phyloP scores from a whole-genome alignment of 2,888 invertebrate genomes.

The Byasa hedistus region DNA sequence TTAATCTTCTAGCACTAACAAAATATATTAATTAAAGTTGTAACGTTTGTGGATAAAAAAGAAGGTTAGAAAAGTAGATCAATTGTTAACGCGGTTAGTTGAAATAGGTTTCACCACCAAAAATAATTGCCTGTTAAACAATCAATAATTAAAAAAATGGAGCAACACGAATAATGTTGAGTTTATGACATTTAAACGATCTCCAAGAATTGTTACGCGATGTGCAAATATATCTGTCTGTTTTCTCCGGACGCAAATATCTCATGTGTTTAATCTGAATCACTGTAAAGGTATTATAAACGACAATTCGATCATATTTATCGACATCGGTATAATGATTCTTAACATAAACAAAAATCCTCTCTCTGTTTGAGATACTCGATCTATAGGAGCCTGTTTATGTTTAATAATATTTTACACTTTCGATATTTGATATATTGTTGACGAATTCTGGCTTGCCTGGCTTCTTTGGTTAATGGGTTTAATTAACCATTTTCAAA shows the following conservation, averaged over 20 bases:
- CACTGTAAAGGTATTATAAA: background rate
- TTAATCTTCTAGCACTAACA: no score
- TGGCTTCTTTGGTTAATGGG: background rate
- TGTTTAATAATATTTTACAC: background rate
- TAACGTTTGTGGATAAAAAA: no score
- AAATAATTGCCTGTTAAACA: no score
- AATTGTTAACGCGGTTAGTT: no score
- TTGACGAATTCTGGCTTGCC: background rate
- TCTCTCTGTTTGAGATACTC: background rate
- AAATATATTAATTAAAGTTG: no score
- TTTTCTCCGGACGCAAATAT: background rate
- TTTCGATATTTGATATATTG: background rate
- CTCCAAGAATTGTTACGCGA: background rate
- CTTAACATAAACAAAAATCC: background rate
- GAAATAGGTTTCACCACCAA: no score
- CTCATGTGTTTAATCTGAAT: background rate
- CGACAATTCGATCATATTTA: background rate
- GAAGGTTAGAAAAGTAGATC: no score
- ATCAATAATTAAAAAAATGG: no score
- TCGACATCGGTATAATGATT: background rate
- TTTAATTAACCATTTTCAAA: background rate
- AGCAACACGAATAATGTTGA: no score
- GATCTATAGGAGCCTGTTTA: background rate
- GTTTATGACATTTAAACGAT: no score
- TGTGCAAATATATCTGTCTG: background rate